A percentile compares a stretch with the other conserved stretches of the same genome.
These are phyloP conservation scores for Atherix ibis DNA, from an alignment of 2,888 invertebrate species.

Conservation along the genomic window DNA sequence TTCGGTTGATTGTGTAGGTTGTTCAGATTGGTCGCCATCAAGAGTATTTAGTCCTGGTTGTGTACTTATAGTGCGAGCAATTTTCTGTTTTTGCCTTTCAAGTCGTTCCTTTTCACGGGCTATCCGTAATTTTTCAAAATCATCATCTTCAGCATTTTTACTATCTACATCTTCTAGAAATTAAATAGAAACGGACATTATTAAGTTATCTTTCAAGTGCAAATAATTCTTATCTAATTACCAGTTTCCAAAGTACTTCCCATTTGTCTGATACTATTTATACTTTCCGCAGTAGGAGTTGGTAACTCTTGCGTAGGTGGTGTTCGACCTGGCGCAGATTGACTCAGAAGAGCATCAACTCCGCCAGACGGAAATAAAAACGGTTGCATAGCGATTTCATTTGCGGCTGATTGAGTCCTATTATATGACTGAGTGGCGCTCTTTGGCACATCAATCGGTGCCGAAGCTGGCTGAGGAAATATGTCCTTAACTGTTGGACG, in stretches of 20 bases:
- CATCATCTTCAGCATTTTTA: constrained; percentile 35
- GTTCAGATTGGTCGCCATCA: constrained; percentile 1
- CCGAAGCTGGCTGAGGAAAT: constrained; percentile 39
- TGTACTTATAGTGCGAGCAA: constrained; percentile 38
- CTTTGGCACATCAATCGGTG: constrained; percentile 46
- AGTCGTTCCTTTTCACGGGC: constrained; percentile 53
- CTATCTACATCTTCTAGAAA: constrained; percentile 25
- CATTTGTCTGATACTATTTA: constrained; percentile 15
- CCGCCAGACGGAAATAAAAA: constrained; percentile 26
- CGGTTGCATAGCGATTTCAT: constrained; percentile 16
- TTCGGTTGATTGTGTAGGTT: background rate
- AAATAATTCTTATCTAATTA: constrained; percentile 15
- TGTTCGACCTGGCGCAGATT: constrained; percentile 24
- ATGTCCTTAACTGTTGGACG: constrained; percentile 49
- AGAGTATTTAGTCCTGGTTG: constrained; percentile 6
- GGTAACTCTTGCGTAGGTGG: constrained; percentile 9
- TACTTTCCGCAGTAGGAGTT: constrained; percentile 14
- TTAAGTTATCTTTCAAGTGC: background rate
- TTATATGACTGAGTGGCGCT: constrained; percentile 24
- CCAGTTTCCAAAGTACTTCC: constrained; percentile 27
- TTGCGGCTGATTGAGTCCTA: constrained; percentile 24
- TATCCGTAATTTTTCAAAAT: constrained; percentile 52
- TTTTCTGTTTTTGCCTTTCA: constrained; percentile 42
- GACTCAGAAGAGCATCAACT: constrained; percentile 26
- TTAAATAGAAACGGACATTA: constrained; percentile 15